Base-by-base conservation (phyloP, 2,797 vertebrate genomes). In the Rhyacichthys aspro region DNA sequence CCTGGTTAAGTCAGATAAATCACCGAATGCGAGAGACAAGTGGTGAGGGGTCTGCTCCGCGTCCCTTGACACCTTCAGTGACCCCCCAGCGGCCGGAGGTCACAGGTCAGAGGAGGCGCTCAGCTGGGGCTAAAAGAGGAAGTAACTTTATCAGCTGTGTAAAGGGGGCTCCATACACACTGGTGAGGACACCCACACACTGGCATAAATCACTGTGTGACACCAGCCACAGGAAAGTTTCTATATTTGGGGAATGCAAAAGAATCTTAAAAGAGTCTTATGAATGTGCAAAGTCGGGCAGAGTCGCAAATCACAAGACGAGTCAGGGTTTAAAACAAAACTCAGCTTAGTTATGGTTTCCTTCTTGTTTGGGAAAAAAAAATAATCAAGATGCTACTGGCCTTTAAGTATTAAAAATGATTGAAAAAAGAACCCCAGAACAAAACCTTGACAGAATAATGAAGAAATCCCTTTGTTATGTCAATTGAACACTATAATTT, bases 101-200 rank as follows among this genome's bases (percentile, higher is more conserved):
- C 65, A 74, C 0, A 1, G 79, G 87, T 89, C 84, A 86, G 67
- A 74, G 66, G 70, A 75, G 57, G 33, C 2, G 44, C 64, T 79
- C 77, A 83, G 80, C 73, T 84, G 70, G 76, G 68, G 60, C 79
- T 85, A 78, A 63, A 88, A 84, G 64, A 82, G 84, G 83, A 90
- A 86, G 79, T 74, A 53, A 60, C 81, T 74, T 60, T 85, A 88
- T 89, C 88, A 87, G 74, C 71, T 76, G 76, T 67, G 77, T 67
- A 77, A 70, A 16, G 43, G 46, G 45, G 59, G 41, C 57, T 78
- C 56, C 66, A 45, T 16, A 46, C 74, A 53, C 59, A 16, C 54
- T 59, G 43, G 55, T 9, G 45, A 66, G 77, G 75, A 76, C 81
- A 83, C 74, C 67, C 79, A 82, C 76, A 72, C 55, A 74, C 70